A percentile compares a stretch with the other conserved stretches of the same genome.
phyloP scores from a whole-genome alignment of 2,888 invertebrate species.

The Serrognathus titanus region DNA sequence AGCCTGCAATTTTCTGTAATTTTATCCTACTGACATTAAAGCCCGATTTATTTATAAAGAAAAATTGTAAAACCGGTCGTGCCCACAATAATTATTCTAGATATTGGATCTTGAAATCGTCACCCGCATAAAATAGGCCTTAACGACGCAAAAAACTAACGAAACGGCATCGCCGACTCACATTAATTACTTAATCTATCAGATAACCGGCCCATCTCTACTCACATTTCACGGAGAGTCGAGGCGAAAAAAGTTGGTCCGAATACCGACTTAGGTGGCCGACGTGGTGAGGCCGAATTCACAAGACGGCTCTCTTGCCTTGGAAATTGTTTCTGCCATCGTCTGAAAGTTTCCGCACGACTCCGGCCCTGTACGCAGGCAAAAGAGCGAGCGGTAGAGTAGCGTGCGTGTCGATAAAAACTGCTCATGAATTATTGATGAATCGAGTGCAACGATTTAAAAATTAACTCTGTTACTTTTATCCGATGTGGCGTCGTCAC shows the following conservation, averaged over 20 bases:
- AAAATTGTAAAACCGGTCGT: too few species aligned
- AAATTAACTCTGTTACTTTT: conserved; percentile 42
- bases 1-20: too few species aligned
- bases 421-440: conserved; percentile 40
- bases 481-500: conserved; percentile 39
- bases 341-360: too few species aligned
- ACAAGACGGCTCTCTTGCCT: too few species aligned
- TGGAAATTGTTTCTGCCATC: too few species aligned
- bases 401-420: conserved; percentile 21
- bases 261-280: conserved; percentile 18
- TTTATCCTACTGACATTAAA: too few species aligned
- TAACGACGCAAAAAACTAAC: conserved; percentile 42
- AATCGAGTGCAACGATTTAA: conserved; percentile 38
- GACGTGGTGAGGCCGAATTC: neutral
- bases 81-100: conserved; percentile 6
- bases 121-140: conserved; percentile 39
- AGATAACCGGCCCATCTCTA: conserved; percentile 42
- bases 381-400: conserved; percentile 6
- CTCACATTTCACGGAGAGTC: conserved; percentile 19
- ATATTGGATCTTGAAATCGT: conserved; percentile 22
- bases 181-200: conserved; percentile 48
- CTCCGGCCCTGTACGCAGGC: neutral
- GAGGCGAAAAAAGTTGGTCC: conserved; percentile 12
- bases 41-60: too few species aligned
- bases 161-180: conserved; percentile 39